Evolutionary conservation across 2,113 vertebrate genomes (phyloP), one percentile per base, ranked within the genome.

Genomic region (Coptodon rendalli): DNA sequence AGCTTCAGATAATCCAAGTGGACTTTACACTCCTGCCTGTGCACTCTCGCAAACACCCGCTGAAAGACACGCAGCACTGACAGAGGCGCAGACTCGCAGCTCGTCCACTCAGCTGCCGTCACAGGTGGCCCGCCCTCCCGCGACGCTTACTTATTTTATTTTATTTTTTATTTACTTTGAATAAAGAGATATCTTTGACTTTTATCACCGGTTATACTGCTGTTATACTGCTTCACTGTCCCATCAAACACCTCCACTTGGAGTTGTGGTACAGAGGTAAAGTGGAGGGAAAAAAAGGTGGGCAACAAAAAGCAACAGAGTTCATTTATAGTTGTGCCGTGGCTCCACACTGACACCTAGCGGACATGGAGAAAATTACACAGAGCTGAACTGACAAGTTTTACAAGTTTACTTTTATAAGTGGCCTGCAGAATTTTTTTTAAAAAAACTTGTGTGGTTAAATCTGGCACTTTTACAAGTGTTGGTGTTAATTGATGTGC

Each of bases 61-160:
- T 73, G 66, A 57, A 2, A 24, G 22, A 76, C 82, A 43, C 73
- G 6, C 63, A 63, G 63, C 3, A 9, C 54, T 5, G 2, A 80
- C 86, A 50, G 29, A 2, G 40, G 34, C 16, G 40, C 61, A 27
- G 76, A 52, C 80, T 81, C 40, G 14, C 10, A 38, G 68, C 79
- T 90, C 7, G 71, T 79, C 34, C 82, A 57, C 91, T 87, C 82
- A 9, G n/a, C 11, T n/a, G 56, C 86, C 81, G 91, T 93, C 94
- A 94, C 92, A 94, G 93, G 94, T 95, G 90, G 80, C 85, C 84
- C 93, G 53, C 89, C 89, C 93, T 84, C 88, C 88, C 79, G 12
- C 66, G 2, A 68, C 83, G 63, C 80, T 48, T 76, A 81, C 81
- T 81, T 82, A 12, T 29, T 38, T 19, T 22, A 22, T 11, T 63